phyloP scores from a whole-genome alignment of 2,797 vertebrate species.

The Pipistrellus pipistrellus region DNA sequence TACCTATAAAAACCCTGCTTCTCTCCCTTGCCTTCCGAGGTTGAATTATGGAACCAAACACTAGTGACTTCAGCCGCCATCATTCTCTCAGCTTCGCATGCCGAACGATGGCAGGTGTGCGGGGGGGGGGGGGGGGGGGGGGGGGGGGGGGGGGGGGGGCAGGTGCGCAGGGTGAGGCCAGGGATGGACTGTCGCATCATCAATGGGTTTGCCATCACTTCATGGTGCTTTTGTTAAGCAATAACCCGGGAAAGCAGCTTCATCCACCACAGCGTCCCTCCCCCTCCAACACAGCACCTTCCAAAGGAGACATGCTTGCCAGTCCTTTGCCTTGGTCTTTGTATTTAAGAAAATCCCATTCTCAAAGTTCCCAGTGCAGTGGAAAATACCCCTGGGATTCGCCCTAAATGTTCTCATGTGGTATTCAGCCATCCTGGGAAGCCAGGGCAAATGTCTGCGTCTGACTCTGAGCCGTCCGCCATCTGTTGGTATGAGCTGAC shows the following conservation, averaged over 20 bases:
- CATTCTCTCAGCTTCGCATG: accelerated
- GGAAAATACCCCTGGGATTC: background rate
- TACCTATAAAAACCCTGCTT: constrained; percentile 43
- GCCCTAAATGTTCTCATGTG: background rate
- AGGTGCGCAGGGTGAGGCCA: accelerated
- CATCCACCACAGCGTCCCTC: accelerated
- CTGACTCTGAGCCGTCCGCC: accelerated
- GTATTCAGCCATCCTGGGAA: background rate
- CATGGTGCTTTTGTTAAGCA: background rate
- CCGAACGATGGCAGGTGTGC: accelerated
- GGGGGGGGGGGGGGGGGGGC: accelerated
- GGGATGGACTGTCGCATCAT: accelerated
- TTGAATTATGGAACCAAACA: constrained; percentile 11
- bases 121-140: too few relatives aligned
- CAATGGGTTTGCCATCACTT: accelerated
- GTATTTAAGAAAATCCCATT: accelerated
- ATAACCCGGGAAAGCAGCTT: accelerated
- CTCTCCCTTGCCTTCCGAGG: background rate
- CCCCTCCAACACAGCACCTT: background rate
- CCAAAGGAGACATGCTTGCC: accelerated
- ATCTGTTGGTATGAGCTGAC: background rate
- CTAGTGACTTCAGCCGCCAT: accelerated
- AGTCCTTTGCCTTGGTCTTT: accelerated
- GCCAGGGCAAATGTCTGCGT: accelerated
- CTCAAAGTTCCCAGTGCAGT: accelerated